These are phyloP conservation scores for Syrrhaptes paradoxus DNA, from an alignment of 2,113 vertebrate genomes.

Conservation along the genomic window DNA sequence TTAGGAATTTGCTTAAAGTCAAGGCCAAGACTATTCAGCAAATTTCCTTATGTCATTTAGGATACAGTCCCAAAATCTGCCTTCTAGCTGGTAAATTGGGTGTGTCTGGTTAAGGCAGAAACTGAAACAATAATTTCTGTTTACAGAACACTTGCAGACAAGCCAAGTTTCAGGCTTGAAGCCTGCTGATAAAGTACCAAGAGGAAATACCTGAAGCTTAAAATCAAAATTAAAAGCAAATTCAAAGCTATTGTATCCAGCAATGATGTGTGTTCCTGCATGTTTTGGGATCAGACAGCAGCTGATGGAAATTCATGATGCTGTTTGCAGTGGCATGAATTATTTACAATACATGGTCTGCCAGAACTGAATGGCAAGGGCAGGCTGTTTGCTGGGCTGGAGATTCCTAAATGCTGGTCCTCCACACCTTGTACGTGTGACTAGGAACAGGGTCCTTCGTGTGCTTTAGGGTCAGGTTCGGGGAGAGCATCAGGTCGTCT, in stretches of 20 bases:
- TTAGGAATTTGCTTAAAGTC: not conserved
- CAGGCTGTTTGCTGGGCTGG: not conserved
- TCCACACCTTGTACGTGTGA: rapidly evolving
- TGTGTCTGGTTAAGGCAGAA: not conserved
- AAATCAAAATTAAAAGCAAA: constrained; percentile 7
- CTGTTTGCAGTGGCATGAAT: not conserved
- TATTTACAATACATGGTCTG: not conserved
- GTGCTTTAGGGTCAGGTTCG: not conserved
- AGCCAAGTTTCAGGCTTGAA: not conserved
- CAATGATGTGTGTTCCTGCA: not conserved
- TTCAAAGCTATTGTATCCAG: not conserved
- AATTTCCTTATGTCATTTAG: not conserved
- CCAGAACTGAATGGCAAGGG: not conserved
- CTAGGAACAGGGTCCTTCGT: not conserved
- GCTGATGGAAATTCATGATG: constrained; percentile 27
- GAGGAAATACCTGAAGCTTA: not conserved
- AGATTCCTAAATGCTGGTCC: not conserved
- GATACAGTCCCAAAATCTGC: not conserved
- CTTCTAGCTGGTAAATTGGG: not conserved
- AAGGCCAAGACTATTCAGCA: not conserved
- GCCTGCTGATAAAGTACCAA: not conserved
- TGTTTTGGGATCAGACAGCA: not conserved
- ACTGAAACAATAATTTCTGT: not conserved
- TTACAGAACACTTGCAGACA: not conserved
- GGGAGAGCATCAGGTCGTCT: not conserved